Percentiles rank a stretch among this genome's conserved stretches.
These are phyloP conservation scores for Coracias cyanogaster DNA, from an alignment of 2,797 vertebrate genomes.

Conservation along the genomic window DNA sequence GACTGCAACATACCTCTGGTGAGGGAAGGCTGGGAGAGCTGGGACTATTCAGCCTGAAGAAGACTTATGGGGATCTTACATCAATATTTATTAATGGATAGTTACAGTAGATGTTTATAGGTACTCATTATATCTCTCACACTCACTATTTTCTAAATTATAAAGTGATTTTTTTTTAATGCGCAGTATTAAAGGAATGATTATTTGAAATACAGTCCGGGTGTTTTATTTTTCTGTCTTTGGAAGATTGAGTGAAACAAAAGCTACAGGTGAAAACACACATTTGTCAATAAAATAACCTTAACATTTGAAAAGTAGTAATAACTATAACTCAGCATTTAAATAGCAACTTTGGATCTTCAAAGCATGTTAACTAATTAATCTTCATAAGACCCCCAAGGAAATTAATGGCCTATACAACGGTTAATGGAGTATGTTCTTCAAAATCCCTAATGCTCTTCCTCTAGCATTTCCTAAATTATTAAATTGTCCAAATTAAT, in stretches of 20 bases:
- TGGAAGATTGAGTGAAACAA: not conserved
- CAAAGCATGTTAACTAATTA: not conserved
- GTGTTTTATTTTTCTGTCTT: not conserved
- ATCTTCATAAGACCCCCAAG: not conserved
- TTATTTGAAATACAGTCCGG: not conserved
- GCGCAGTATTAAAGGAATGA: not conserved
- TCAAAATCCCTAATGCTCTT: constrained; percentile 10
- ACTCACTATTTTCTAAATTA: not conserved
- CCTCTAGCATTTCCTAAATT: not conserved
- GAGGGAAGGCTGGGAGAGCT: not conserved
- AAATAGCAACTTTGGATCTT: not conserved
- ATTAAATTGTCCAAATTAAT: not conserved
- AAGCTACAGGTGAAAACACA: not conserved
- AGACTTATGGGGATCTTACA: not conserved
- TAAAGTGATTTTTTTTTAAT: not conserved
- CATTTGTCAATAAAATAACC: not conserved
- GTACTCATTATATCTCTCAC: not conserved
- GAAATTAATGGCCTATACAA: constrained; percentile 16
- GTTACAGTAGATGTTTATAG: not conserved
- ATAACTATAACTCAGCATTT: not conserved
- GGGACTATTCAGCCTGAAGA: not conserved
- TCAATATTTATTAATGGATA: not conserved
- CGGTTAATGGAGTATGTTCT: not conserved
- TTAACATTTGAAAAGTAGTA: not conserved
- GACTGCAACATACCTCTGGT: not conserved